These are phyloP conservation scores for Ailuropoda melanoleuca DNA, from an alignment of 2,113 vertebrate genomes.

Conservation along the genomic window DNA sequence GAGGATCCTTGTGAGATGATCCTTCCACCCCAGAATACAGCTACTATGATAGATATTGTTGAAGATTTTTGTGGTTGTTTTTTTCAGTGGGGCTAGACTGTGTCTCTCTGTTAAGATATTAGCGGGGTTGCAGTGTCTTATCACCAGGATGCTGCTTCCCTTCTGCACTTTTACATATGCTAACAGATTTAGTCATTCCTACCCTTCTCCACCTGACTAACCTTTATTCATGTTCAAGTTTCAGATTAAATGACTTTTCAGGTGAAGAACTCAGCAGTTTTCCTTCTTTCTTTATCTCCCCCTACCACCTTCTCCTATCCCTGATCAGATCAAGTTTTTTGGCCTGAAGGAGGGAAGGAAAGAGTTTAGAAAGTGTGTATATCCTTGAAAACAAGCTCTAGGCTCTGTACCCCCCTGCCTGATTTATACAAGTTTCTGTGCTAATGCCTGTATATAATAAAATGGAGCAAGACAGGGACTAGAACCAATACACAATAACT, in stretches of 20 bases:
- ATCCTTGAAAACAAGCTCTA: not conserved
- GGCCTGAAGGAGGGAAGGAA: not conserved
- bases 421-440: not conserved
- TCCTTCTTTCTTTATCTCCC: not conserved
- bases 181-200: not conserved
- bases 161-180: not conserved
- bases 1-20: not conserved
- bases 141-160: not conserved
- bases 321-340: not conserved
- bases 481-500: conserved; percentile 2
- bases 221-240: not conserved
- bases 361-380: conserved; percentile 21
- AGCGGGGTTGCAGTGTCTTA: not conserved
- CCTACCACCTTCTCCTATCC: not conserved
- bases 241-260: not conserved
- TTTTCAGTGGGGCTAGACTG: not conserved
- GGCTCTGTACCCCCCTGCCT: not conserved
- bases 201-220: not conserved
- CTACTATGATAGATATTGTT: not conserved
- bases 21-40: not conserved
- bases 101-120: not conserved
- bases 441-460: not conserved
- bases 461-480: not conserved
- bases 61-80: conserved; percentile 1
- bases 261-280: not conserved